A percentile compares a stretch with the other conserved stretches of the same genome.
phyloP scores from a whole-genome alignment of 2,113 vertebrate species.

The Eira barbara region DNA sequence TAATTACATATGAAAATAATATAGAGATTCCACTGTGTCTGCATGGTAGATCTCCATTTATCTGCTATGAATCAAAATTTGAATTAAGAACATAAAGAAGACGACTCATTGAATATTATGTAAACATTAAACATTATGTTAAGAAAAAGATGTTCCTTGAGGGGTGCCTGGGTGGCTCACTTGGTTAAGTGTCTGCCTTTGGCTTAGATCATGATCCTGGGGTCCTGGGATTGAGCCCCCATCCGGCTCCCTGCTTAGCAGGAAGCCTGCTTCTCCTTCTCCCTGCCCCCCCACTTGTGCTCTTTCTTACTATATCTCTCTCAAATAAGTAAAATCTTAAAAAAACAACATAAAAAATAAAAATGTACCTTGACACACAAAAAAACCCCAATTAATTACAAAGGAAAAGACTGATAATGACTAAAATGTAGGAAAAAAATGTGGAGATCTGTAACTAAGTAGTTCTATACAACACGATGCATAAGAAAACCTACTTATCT shows the following conservation, averaged over 20 bases:
- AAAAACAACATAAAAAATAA: neutral
- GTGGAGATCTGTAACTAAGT: neutral
- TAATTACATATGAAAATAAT: neutral
- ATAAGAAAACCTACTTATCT: neutral
- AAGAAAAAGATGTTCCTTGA: neutral
- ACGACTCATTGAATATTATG: neutral
- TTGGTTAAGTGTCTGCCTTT: neutral
- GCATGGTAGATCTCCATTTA: neutral
- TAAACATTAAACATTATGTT: neutral
- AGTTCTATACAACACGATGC: neutral
- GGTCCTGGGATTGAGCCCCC: neutral
- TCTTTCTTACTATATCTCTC: neutral
- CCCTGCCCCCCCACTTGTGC: neutral
- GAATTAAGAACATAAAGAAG: constrained; percentile 51
- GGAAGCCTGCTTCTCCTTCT: neutral
- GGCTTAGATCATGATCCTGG: neutral
- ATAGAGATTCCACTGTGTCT: neutral
- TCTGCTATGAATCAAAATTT: constrained; percentile 28
- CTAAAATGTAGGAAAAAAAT: neutral
- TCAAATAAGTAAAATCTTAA: neutral
- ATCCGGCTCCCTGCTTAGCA: neutral
- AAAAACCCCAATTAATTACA: neutral
- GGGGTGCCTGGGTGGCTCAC: neutral
- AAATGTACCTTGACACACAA: neutral
- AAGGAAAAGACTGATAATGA: neutral